Evolutionary conservation across 2,797 vertebrate species (phyloP), one percentile per base, ranked within the genome.

Genomic region (Rhinophrynus dorsalis): DNA sequence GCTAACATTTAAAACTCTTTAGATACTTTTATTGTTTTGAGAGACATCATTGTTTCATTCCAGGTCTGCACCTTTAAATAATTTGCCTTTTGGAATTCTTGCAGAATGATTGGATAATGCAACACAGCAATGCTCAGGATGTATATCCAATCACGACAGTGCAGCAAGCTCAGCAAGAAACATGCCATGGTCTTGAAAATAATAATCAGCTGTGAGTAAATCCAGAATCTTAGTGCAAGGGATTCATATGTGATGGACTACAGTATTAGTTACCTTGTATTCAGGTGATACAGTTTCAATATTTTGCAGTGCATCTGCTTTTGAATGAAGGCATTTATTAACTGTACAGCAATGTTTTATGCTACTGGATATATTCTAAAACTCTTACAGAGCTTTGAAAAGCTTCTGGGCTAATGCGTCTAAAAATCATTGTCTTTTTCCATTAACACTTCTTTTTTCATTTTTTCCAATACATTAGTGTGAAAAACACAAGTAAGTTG

Each of bases 361-460:
- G 38, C 20, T 37, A 9, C 37, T 62, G 50, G 58, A 55, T 2
- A 35, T 6, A 13, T 45, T 58, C 67, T 58, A 62, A 56, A 47
- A 32, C 21, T 24, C 7, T 27, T 71, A 40, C 40, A 47, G 60
- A 18, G 42, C 40, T 48, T 40, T 29, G 9, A 40, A 64, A 35
- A 45, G 18, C 51, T 24, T 71, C 20, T 64, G 9, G 18, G 52
- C 51, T 71, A 64, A 71, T 71, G 40, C 21, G 38, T 64, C 13
- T 50, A 12, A 57, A 55, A 57, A 50, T 17, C 42, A 50, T 23
- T 57, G 37, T 71, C 18, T 50, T 13, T 20, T 17, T 6, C 23
- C 35, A 29, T 20, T 48, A 37, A 51, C 44, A 30, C 21, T 68
- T 48, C 61, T 59, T 69, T 32, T 45, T 55, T 56, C 48, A 62